Percentiles rank a stretch among this genome's conserved stretches.
These are phyloP conservation scores for Drosophila neutralis DNA, from an alignment of 2,888 invertebrate species.

Conservation along the genomic window DNA sequence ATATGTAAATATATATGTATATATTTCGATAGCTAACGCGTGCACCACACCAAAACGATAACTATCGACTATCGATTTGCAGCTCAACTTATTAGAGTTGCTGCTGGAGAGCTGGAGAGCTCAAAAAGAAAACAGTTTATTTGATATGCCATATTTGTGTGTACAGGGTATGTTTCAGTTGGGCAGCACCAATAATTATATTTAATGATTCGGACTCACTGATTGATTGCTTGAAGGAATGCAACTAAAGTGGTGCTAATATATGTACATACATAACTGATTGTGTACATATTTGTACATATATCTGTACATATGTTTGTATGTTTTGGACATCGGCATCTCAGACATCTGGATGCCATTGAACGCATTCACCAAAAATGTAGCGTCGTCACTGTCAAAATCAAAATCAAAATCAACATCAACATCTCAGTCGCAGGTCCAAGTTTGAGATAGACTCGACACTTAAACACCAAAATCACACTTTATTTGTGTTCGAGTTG, in stretches of 20 bases:
- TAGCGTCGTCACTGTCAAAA: slow-evolving; percentile 44
- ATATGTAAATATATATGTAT: too few relatives aligned
- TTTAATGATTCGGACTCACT: slow-evolving; percentile 3
- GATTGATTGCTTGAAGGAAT: slow-evolving; percentile 29
- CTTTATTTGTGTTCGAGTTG: too few relatives aligned
- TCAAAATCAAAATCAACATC: slow-evolving; percentile 29
- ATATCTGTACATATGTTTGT: background rate
- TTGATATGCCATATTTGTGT: background rate
- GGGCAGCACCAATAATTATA: background rate
- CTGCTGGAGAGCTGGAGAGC: background rate
- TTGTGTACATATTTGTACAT: slow-evolving; percentile 4
- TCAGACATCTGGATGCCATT: slow-evolving; percentile 39
- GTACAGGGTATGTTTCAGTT: background rate
- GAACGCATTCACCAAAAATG: slow-evolving; percentile 52
- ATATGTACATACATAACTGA: slow-evolving; percentile 9
- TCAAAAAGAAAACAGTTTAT: background rate
- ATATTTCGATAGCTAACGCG: background rate
- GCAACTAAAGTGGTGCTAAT: slow-evolving; percentile 27
- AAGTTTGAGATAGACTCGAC: slow-evolving; percentile 34
- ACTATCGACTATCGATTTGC: background rate
- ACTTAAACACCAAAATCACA: background rate
- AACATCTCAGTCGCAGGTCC: slow-evolving; percentile 13
- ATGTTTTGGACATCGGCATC: slow-evolving; percentile 3
- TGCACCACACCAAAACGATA: background rate
- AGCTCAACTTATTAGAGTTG: background rate